A percentile compares a stretch with the other conserved stretches of the same genome.
Conservation (phyloP, 2,113 vertebrate genomes). For the Cinclus cinclus region DNA sequence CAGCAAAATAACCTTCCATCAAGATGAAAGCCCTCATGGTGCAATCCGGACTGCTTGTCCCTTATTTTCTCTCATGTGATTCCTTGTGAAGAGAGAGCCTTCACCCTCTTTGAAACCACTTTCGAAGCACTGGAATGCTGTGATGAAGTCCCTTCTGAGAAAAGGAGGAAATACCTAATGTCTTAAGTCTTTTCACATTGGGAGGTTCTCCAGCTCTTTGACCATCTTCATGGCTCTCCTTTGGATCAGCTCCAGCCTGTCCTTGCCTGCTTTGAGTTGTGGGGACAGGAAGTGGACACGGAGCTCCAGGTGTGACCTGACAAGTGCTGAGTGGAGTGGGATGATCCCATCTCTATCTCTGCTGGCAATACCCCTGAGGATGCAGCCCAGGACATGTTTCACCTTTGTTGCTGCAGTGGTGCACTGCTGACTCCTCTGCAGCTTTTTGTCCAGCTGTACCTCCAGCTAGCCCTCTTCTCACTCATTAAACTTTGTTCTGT, state of each 20-base stretch:
- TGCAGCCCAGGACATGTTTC: fast-evolving
- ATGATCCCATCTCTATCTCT: not conserved
- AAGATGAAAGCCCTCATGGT: fast-evolving
- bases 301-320: not conserved
- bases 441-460: not conserved
- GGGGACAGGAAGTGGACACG: too few relatives aligned
- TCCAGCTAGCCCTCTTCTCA: not conserved
- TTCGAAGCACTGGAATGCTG: not conserved
- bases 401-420: not conserved
- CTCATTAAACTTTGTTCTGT: fast-evolving
- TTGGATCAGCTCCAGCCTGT: not conserved
- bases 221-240: not conserved
- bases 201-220: not conserved
- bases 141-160: fast-evolving
- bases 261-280: not conserved
- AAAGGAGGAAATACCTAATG: not conserved
- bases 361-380: fast-evolving
- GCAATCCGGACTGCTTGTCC: not conserved
- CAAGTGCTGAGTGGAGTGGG: not conserved
- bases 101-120: not conserved
- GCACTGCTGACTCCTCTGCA: not conserved
- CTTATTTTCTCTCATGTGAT: not conserved
- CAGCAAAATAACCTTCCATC: not conserved
- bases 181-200: not conserved
- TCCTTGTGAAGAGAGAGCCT: not conserved